Percentiles rank a stretch among this genome's conserved stretches.
Evolutionary conservation across 1,140 invertebrate species (phyloP).

Genomic region (Araneus ventricosus): DNA sequence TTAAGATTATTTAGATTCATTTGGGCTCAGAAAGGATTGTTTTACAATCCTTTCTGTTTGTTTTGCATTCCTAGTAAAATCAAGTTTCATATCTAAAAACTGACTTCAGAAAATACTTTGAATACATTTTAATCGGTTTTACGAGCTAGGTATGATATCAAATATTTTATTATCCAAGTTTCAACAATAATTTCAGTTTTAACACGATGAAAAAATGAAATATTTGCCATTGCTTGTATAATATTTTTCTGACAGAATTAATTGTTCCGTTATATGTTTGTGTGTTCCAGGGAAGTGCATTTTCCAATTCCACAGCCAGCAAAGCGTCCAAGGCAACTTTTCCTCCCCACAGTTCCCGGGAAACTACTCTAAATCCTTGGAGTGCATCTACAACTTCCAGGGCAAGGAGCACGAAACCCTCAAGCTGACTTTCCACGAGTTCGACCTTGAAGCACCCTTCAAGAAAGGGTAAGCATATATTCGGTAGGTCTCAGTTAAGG

Average conservation of each 20-base stretch:
- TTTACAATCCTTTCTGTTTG: too few relatives aligned
- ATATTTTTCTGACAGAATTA: too few relatives aligned
- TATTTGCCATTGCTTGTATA: too few relatives aligned
- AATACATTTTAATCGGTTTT: too few relatives aligned
- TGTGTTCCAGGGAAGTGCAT: slow-evolving; percentile 72
- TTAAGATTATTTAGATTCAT: too few relatives aligned
- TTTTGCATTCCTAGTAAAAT: too few relatives aligned
- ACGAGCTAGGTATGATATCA: too few relatives aligned
- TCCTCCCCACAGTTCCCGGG: slow-evolving; percentile 77
- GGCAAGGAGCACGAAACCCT: slow-evolving; percentile 76
- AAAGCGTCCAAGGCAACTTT: slow-evolving; percentile 76
- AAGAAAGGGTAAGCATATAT: slow-evolving; percentile 74
- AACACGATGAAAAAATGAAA: background rate
- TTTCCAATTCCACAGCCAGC: slow-evolving; percentile 76
- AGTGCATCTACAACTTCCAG: slow-evolving; percentile 77
- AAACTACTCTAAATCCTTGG: slow-evolving; percentile 76
- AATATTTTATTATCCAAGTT: background rate
- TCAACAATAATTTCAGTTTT: background rate
- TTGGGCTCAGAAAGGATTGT: too few relatives aligned
- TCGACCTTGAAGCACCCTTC: slow-evolving; percentile 77
- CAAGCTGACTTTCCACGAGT: slow-evolving; percentile 76
- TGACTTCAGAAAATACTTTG: too few relatives aligned
- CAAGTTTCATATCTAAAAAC: too few relatives aligned
- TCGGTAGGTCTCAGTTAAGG: too few relatives aligned
- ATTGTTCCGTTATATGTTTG: background rate